Evolutionary conservation across 2,888 invertebrate genomes (phyloP).

Genomic region (Luperina testacea): DNA sequence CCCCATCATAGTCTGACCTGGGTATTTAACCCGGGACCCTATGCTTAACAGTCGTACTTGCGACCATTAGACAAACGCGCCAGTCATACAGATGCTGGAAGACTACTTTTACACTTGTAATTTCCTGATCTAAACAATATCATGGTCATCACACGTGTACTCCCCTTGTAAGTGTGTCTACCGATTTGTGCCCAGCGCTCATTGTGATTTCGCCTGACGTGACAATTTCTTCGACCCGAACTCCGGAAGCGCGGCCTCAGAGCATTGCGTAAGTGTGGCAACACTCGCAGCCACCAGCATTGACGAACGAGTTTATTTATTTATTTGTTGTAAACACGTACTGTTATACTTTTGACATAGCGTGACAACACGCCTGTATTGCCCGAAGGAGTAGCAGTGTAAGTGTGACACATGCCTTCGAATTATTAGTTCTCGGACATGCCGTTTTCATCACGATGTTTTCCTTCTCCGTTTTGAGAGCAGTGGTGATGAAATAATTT

Average conservation of each 20-base stretch:
- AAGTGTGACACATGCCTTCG: no score
- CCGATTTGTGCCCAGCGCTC: conserved; percentile 44
- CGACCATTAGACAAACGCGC: background rate
- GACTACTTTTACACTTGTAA: background rate
- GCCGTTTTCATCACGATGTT: no score
- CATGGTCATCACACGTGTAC: conserved; percentile 30
- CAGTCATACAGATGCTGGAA: background rate
- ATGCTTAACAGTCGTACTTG: background rate
- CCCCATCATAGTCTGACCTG: background rate
- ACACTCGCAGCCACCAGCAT: conserved; percentile 18
- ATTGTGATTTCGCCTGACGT: conserved; percentile 66
- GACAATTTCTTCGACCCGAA: conserved; percentile 66
- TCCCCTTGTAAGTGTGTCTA: conserved; percentile 49
- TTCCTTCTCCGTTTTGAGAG: no score
- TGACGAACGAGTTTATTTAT: conserved; percentile 32
- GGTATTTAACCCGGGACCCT: no score
- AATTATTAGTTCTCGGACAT: no score
- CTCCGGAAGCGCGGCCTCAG: conserved; percentile 72
- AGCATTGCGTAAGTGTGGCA: conserved; percentile 56
- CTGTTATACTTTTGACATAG: conserved; percentile 17
- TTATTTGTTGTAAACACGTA: conserved; percentile 45
- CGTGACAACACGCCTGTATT: background rate
- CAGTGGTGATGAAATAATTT: no score
- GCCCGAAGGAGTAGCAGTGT: no score
- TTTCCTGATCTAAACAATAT: conserved; percentile 7